Conservation (phyloP, 64 coral and sea anemone species). For the Montipora efflorescens region DNA sequence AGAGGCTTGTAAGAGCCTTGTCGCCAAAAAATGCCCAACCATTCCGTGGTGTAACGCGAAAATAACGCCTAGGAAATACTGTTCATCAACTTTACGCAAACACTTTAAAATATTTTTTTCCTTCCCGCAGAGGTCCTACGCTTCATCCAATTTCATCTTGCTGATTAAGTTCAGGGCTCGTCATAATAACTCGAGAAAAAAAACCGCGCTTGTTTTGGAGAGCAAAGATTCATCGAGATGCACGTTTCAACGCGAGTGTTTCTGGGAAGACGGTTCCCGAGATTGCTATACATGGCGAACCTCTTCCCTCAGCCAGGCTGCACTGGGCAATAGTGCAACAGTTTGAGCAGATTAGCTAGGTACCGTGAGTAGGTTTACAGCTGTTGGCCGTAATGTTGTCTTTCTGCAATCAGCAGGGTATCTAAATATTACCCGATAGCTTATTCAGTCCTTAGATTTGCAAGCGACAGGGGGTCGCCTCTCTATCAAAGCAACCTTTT, state of each 20-base stretch:
- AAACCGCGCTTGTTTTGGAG: slow-evolving; percentile 3
- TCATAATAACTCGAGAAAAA: slow-evolving; percentile 47
- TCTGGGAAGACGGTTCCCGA: not conserved
- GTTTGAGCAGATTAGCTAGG: slow-evolving; percentile 41
- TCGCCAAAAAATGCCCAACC: not conserved
- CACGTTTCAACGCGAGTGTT: not conserved
- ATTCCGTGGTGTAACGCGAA: not conserved
- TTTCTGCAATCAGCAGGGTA: slow-evolving; percentile 65
- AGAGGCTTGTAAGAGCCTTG: not conserved
- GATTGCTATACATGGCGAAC: no score
- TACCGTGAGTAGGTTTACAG: slow-evolving; percentile 75
- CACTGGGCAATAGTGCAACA: not conserved
- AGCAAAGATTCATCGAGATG: not conserved
- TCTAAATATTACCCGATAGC: slow-evolving; percentile 78
- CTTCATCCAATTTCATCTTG: slow-evolving; percentile 48
- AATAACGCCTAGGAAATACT: slow-evolving; percentile 16
- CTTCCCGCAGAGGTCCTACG: slow-evolving; percentile 47
- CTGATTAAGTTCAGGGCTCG: slow-evolving; percentile 44
- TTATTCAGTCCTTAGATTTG: slow-evolving; percentile 68
- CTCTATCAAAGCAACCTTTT: slow-evolving; percentile 65
- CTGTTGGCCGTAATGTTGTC: slow-evolving; percentile 73
- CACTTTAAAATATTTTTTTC: slow-evolving; percentile 55
- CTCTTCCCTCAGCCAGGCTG: not conserved
- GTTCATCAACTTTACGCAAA: slow-evolving; percentile 59
- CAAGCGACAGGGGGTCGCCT: slow-evolving; percentile 39